Conservation (phyloP, 1,140 invertebrate species). For the Trachymyrmex cornetzi region DNA sequence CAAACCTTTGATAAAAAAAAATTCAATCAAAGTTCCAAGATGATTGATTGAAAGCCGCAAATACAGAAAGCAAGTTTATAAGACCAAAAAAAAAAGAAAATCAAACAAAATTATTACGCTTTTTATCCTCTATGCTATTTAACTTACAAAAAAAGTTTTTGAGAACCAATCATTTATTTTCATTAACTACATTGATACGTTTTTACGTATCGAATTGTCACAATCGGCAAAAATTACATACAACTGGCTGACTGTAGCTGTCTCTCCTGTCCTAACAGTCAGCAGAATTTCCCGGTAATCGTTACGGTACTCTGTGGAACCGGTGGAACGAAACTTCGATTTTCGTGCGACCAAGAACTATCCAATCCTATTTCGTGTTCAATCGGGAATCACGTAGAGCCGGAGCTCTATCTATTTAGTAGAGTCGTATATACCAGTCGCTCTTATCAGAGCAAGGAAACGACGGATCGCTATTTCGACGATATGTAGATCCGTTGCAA, state of each 20-base stretch:
- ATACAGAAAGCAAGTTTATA: conserved; percentile 28
- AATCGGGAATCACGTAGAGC: conserved; percentile 18
- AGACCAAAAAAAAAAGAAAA: neutral
- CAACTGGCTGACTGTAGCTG: conserved; percentile 38
- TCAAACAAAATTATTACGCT: neutral
- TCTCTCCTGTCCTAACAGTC: conserved; percentile 62
- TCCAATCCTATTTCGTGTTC: conserved; percentile 67
- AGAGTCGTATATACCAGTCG: neutral
- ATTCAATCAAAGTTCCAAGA: conserved; percentile 66
- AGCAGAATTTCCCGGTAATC: conserved; percentile 65
- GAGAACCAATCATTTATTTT: neutral
- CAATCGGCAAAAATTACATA: conserved; percentile 28
- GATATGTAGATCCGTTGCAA: conserved; percentile 41
- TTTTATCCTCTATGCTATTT: neutral
- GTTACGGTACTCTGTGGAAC: conserved; percentile 52
- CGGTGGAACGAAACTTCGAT: conserved; percentile 31
- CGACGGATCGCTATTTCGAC: conserved; percentile 11
- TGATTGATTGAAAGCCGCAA: conserved; percentile 34
- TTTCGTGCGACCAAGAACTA: conserved; percentile 44
- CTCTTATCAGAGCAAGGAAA: neutral
- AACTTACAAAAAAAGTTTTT: neutral
- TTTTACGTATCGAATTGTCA: neutral
- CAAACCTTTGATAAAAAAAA: conserved; percentile 54
- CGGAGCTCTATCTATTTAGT: conserved; percentile 32
- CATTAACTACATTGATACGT: neutral